Conservation (phyloP, 2,888 invertebrate genomes). For the Galeopsomyia nigrocyanea region DNA sequence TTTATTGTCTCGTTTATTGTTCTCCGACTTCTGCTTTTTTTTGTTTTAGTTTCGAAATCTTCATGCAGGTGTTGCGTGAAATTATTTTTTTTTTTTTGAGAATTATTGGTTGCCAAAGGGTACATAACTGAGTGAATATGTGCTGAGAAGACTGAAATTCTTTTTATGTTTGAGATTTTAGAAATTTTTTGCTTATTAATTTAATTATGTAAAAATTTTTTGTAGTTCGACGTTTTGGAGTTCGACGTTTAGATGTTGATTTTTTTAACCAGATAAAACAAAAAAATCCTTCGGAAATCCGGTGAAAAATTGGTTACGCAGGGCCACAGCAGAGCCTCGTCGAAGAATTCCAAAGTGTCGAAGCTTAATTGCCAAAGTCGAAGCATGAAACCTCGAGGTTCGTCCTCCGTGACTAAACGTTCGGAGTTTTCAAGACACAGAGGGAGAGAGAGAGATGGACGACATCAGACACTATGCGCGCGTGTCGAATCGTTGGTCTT, state of each 20-base stretch:
- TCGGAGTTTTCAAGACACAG: too few relatives aligned
- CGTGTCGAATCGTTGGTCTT: constrained; percentile 4
- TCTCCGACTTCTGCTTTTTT: too few relatives aligned
- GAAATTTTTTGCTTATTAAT: too few relatives aligned
- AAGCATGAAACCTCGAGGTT: constrained; percentile 25
- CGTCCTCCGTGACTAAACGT: constrained; percentile 21
- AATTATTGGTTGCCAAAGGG: not conserved
- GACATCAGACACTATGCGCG: too few relatives aligned
- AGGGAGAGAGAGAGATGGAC: not conserved
- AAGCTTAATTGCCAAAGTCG: constrained; percentile 4
- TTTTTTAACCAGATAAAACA: not conserved
- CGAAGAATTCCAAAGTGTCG: not conserved
- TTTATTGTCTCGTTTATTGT: too few relatives aligned
- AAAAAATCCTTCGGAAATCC: not conserved
- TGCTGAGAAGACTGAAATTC: too few relatives aligned
- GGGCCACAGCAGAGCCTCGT: too few relatives aligned
- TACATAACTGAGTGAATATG: too few relatives aligned
- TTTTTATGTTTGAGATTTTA: too few relatives aligned
- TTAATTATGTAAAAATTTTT: too few relatives aligned
- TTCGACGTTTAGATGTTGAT: not conserved
- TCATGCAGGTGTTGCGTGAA: not conserved
- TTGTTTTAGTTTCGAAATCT: not conserved
- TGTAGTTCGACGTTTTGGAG: too few relatives aligned
- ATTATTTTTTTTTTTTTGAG: not conserved
- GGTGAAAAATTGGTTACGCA: too few relatives aligned